Conservation (phyloP, 2,113 vertebrate species). For the Cryptomyrus ogoouensis region DNA sequence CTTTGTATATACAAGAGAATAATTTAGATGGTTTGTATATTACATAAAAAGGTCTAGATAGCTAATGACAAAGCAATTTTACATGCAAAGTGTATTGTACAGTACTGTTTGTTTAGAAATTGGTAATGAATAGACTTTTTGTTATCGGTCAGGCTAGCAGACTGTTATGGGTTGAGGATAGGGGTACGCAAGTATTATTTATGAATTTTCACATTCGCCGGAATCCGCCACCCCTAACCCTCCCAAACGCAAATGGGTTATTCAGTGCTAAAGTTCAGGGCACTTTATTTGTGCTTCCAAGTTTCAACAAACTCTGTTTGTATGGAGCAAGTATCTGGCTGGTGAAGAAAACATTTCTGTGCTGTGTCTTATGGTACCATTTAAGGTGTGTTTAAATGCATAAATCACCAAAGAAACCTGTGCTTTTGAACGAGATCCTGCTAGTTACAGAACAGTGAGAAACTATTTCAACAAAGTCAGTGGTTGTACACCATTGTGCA, state of each 20-base stretch:
- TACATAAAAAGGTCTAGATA: background rate
- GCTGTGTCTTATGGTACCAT: background rate
- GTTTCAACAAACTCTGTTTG: background rate
- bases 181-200: background rate
- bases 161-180: background rate
- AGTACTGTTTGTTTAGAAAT: background rate
- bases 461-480: background rate
- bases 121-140: background rate
- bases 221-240: too few species aligned
- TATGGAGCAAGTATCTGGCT: background rate
- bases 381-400: background rate
- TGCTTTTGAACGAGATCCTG: background rate
- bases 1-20: background rate
- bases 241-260: background rate
- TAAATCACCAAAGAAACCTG: background rate
- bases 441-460: background rate
- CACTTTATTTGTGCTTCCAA: background rate
- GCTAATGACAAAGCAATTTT: background rate
- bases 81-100: background rate
- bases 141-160: background rate
- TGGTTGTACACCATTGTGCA: background rate
- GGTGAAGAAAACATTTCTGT: background rate
- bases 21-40: background rate
- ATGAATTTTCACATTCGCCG: background rate
- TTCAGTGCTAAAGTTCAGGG: background rate